These are phyloP conservation scores for Bursaphelenchus okinawaensis DNA, from an alignment of 2,888 invertebrate genomes.

Conservation along the genomic window DNA sequence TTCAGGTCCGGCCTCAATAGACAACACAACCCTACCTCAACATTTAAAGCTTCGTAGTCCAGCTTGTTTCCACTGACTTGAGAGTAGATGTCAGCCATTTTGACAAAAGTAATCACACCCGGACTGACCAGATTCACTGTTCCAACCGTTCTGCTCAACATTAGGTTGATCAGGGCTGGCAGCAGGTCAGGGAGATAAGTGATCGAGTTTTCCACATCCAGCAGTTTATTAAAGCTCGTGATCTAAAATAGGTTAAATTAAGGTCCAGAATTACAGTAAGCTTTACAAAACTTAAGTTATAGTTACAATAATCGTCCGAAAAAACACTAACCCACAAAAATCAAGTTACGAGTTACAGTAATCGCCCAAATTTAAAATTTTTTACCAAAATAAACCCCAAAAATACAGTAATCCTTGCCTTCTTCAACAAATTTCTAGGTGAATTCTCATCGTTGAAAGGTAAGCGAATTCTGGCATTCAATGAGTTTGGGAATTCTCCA, in stretches of 20 bases:
- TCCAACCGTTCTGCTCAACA: conserved; percentile 22
- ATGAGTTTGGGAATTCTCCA: conserved; percentile 28
- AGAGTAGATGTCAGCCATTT: conserved; percentile 23
- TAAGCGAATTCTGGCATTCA: conserved; percentile 41
- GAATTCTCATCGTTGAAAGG: conserved; percentile 37
- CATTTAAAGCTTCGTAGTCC: conserved; percentile 16
- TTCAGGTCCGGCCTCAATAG: too few relatives aligned
- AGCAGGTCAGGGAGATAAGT: conserved; percentile 35
- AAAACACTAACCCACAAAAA: not conserved
- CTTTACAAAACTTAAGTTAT: too few relatives aligned
- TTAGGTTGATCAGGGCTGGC: conserved; percentile 33
- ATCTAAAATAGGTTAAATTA: conserved; percentile 12
- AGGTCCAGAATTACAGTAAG: too few relatives aligned
- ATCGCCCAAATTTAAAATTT: too few relatives aligned
- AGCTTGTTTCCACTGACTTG: conserved; percentile 17
- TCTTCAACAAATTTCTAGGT: conserved; percentile 32
- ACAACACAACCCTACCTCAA: conserved; percentile 16
- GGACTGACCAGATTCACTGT: conserved; percentile 33
- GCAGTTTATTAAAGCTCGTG: conserved; percentile 24
- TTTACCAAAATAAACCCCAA: too few relatives aligned
- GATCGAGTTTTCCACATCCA: conserved; percentile 34
- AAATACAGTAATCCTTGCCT: conserved; percentile 23
- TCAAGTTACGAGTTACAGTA: too few relatives aligned
- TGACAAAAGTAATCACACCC: conserved; percentile 25
- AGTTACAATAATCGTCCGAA: too few relatives aligned